Evolutionary conservation across 1,140 invertebrate species (phyloP).

Genomic region (Odontomachus brunneus): DNA sequence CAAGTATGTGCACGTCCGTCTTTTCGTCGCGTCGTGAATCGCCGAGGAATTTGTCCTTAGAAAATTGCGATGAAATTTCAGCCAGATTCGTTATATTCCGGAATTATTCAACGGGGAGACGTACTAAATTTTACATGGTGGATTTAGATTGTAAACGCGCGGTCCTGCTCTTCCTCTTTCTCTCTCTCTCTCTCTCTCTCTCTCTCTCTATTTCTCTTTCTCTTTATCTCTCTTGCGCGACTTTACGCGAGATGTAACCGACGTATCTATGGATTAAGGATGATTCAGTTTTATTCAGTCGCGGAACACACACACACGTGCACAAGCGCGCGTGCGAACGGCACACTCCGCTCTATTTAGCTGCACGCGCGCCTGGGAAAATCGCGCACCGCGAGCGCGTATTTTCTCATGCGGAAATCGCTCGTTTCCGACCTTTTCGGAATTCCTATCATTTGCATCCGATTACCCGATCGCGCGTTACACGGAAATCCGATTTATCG

Average conservation of each 20-base stretch:
- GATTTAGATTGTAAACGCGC: slow-evolving; percentile 8
- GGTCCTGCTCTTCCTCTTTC: neutral
- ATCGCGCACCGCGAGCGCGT: slow-evolving; percentile 36
- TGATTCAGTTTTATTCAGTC: slow-evolving; percentile 53
- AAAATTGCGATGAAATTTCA: neutral
- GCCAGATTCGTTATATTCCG: neutral
- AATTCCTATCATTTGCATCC: slow-evolving; percentile 60
- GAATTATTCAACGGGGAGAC: slow-evolving; percentile 5
- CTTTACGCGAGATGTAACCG: slow-evolving; percentile 33
- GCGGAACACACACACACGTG: neutral
- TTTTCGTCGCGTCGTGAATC: neutral
- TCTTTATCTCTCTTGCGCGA: neutral
- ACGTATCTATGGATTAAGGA: slow-evolving; percentile 46
- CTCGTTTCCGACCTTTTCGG: slow-evolving; percentile 59
- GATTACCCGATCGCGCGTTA: slow-evolving; percentile 56
- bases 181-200: neutral
- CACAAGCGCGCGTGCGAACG: too few species aligned
- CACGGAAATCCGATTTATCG: slow-evolving; percentile 60
- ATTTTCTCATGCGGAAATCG: slow-evolving; percentile 61
- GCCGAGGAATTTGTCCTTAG: neutral
- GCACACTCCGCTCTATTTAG: slow-evolving; percentile 30
- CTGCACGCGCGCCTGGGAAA: slow-evolving; percentile 7
- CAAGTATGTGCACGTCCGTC: neutral
- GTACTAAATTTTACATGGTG: slow-evolving; percentile 13
- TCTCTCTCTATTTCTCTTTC: neutral